Evolutionary conservation across 2,113 vertebrate genomes (phyloP).

Genomic region (Siniperca chuatsi): DNA sequence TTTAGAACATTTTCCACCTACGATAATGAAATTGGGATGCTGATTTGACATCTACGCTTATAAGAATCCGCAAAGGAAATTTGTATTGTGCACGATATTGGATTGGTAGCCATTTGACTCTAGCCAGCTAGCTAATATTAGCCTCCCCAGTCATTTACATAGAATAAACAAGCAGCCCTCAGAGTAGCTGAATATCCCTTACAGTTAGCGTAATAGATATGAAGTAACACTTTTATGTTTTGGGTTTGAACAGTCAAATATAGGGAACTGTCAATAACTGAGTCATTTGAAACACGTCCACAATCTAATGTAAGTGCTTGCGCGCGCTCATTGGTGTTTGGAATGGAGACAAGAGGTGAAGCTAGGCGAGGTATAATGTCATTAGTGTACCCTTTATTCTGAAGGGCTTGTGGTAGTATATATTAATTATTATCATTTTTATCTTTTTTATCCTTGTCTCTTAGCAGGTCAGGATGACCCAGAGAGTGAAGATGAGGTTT

Average conservation of each 20-base stretch:
- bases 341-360: not conserved
- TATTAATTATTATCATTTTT: not conserved
- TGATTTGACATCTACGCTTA: rapidly evolving
- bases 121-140: constrained; percentile 55
- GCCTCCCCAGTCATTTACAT: constrained; percentile 9
- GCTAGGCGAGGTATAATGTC: not conserved
- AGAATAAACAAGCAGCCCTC: not conserved
- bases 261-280: not conserved
- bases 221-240: not conserved
- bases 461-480: constrained; percentile 82
- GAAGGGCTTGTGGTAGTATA: too few relatives aligned
- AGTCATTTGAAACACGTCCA: not conserved
- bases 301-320: too few relatives aligned
- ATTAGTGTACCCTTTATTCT: not conserved
- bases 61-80: not conserved
- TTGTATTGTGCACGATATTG: not conserved
- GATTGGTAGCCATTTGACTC: constrained; percentile 60
- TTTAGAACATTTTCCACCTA: rapidly evolving
- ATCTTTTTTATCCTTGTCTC: not conserved
- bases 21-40: rapidly evolving
- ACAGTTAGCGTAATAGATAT: not conserved
- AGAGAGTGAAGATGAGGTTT: constrained; percentile 94
- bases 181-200: not conserved
- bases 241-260: not conserved
- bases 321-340: not conserved